phyloP scores from a whole-genome alignment of 2,113 vertebrate species.

The Aleadryas rufinucha region DNA sequence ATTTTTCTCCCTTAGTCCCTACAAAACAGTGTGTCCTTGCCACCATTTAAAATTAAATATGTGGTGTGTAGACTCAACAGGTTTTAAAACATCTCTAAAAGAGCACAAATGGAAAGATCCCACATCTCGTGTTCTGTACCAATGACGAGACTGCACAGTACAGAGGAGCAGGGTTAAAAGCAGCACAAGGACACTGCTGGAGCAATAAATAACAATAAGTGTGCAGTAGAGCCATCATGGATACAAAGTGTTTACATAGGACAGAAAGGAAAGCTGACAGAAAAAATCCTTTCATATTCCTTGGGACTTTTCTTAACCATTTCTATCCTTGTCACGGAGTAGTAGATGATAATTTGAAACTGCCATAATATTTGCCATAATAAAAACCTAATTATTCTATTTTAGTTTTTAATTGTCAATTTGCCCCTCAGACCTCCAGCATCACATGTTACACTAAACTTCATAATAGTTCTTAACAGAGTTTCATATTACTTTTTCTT shows the following conservation, averaged over 20 bases:
- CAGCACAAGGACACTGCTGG: background rate
- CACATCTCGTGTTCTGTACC: background rate
- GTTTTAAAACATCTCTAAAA: background rate
- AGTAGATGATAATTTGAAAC: background rate
- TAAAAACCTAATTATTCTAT: background rate
- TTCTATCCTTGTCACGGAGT: background rate
- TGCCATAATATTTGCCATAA: background rate
- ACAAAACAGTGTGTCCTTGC: background rate
- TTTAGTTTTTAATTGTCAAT: background rate
- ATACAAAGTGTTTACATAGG: background rate
- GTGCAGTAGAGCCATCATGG: background rate
- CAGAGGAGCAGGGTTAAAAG: background rate
- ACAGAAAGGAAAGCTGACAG: background rate
- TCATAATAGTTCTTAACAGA: background rate
- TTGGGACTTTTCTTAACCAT: background rate
- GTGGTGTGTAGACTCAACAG: accelerated
- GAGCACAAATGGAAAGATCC: background rate
- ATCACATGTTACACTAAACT: background rate
- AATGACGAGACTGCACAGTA: background rate
- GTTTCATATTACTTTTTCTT: background rate
- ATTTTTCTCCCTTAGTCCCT: background rate
- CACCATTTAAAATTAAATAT: background rate
- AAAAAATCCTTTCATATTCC: background rate
- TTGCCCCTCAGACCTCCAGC: background rate
- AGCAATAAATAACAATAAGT: background rate